These are phyloP conservation scores for Calypte anna DNA, from an alignment of 2,113 vertebrate species.

Conservation along the genomic window DNA sequence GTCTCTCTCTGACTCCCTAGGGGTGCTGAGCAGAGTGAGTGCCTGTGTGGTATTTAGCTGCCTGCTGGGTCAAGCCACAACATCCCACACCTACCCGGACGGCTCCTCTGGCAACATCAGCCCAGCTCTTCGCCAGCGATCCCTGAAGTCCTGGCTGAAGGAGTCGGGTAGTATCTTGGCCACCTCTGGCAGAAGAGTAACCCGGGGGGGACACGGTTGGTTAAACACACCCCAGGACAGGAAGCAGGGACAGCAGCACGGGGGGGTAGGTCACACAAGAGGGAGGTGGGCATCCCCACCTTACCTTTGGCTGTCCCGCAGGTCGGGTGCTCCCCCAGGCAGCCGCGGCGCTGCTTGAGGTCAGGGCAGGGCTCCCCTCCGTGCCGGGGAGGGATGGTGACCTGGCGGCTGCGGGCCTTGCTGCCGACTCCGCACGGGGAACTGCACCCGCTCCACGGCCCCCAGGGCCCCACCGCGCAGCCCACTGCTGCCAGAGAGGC, in stretches of 20 bases:
- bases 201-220: background rate
- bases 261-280: rapidly evolving
- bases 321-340: conserved; percentile 78
- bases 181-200: conserved; percentile 75
- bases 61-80: too few relatives aligned
- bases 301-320: conserved; percentile 82
- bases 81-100: conserved; percentile 72
- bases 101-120: conserved; percentile 76
- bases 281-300: rapidly evolving
- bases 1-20: too few relatives aligned
- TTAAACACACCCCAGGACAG: rapidly evolving
- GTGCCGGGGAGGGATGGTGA: conserved; percentile 81
- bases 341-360: conserved; percentile 87
- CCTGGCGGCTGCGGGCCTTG: conserved; percentile 82
- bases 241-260: background rate
- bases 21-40: too few relatives aligned
- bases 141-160: conserved; percentile 85
- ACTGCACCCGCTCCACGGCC: conserved; percentile 84
- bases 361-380: conserved; percentile 86
- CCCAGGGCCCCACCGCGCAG: conserved; percentile 84
- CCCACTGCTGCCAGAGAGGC: conserved; percentile 75
- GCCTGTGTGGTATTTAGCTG: too few relatives aligned
- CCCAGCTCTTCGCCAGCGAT: conserved; percentile 82
- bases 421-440: conserved; percentile 83
- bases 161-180: conserved; percentile 84